Conservation (phyloP, 1,140 invertebrate genomes). For the Nymphalis io region DNA sequence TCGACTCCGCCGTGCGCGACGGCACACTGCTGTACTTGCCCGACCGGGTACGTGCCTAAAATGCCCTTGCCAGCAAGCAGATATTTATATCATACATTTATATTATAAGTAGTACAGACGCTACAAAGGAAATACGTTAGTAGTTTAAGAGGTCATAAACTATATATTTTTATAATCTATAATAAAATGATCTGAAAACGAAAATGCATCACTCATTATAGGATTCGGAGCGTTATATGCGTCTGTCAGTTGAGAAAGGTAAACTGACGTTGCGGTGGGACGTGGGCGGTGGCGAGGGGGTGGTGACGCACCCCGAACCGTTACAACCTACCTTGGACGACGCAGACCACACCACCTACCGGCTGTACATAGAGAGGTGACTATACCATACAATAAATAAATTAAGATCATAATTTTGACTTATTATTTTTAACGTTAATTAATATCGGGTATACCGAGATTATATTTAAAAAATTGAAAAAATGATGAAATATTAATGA, state of each 20-base stretch:
- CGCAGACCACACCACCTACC: conserved; percentile 70
- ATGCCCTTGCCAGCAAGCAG: too few relatives aligned
- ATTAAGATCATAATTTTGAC: background rate
- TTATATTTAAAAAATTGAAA: background rate
- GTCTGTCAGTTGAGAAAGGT: conserved; percentile 66
- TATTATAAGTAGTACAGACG: too few relatives aligned
- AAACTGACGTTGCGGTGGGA: conserved; percentile 75
- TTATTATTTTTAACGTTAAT: too few relatives aligned
- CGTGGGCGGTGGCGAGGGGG: conserved; percentile 62
- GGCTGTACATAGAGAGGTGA: conserved; percentile 73
- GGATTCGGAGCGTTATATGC: conserved; percentile 70
- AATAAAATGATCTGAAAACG: too few relatives aligned
- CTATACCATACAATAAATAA: background rate
- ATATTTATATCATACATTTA: too few relatives aligned
- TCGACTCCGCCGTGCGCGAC: conserved; percentile 78
- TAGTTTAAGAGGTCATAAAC: too few relatives aligned
- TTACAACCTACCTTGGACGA: conserved; percentile 89
- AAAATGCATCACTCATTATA: conserved; percentile 21
- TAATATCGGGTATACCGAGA: too few relatives aligned
- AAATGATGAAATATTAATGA: too few relatives aligned
- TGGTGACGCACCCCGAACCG: conserved; percentile 86
- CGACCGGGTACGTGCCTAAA: conserved; percentile 63
- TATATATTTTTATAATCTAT: too few relatives aligned
- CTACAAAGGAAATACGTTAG: too few relatives aligned
- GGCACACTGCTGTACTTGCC: conserved; percentile 86